Evolutionary conservation across 2,888 invertebrate species (phyloP).

Genomic region (Petrophora chlorosata): DNA sequence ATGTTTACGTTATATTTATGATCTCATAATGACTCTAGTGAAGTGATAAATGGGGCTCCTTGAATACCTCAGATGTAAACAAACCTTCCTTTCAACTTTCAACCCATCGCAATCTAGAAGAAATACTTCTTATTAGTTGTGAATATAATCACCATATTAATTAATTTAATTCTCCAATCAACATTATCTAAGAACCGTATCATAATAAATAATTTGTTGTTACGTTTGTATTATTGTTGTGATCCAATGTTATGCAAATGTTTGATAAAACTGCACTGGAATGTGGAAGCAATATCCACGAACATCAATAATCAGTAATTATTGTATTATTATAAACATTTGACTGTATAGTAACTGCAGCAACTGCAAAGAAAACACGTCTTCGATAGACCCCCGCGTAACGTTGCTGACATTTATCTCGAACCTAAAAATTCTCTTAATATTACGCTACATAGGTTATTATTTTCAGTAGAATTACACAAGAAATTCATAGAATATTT

Average conservation of each 20-base stretch:
- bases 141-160: too few relatives aligned
- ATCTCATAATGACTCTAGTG: not conserved
- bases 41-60: not conserved
- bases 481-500: too few relatives aligned
- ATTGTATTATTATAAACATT: constrained; percentile 49
- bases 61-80: not conserved
- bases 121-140: too few relatives aligned
- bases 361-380: not conserved
- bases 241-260: constrained; percentile 62
- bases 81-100: too few relatives aligned
- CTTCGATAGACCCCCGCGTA: too few relatives aligned
- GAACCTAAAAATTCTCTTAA: too few relatives aligned
- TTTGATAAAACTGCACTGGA: constrained; percentile 66
- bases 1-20: not conserved
- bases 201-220: constrained; percentile 42
- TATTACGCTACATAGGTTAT: too few relatives aligned
- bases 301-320: constrained; percentile 57
- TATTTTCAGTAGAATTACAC: too few relatives aligned
- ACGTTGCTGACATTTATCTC: too few relatives aligned
- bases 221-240: constrained; percentile 52
- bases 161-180: too few relatives aligned
- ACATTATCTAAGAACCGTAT: constrained; percentile 19
- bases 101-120: too few relatives aligned
- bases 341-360: constrained; percentile 29
- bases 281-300: constrained; percentile 68